These are phyloP conservation scores for Camelus bactrianus DNA, from an alignment of 2,113 vertebrate species.

Conservation along the genomic window DNA sequence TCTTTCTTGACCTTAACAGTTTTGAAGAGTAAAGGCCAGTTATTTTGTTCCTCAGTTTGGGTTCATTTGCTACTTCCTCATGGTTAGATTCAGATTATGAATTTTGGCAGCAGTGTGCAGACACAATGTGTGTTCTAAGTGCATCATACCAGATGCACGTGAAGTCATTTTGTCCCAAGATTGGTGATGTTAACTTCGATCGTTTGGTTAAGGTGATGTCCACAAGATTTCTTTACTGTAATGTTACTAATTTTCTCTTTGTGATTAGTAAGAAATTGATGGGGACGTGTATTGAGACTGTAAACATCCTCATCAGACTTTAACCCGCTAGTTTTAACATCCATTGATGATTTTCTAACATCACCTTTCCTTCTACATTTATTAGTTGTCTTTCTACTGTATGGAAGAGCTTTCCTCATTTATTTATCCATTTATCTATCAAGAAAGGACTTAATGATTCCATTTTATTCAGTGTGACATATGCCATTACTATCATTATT, in stretches of 20 bases:
- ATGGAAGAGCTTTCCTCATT: not conserved
- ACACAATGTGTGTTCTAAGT: not conserved
- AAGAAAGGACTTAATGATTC: not conserved
- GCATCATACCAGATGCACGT: not conserved
- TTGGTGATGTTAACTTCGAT: not conserved
- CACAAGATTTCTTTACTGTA: not conserved
- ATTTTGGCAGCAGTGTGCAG: not conserved
- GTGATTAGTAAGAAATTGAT: not conserved
- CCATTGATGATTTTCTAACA: not conserved
- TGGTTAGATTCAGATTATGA: not conserved
- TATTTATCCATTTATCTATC: not conserved
- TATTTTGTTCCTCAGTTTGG: slow-evolving; percentile 11
- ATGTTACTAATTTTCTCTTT: not conserved
- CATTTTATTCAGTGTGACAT: not conserved
- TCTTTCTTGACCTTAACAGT: slow-evolving; percentile 39
- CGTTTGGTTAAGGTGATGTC: not conserved
- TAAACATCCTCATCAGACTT: not conserved
- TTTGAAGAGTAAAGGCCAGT: not conserved
- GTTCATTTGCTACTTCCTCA: slow-evolving; percentile 7
- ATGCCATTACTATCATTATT: not conserved
- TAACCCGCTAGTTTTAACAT: not conserved
- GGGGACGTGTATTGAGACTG: not conserved
- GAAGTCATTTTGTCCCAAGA: not conserved
- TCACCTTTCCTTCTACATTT: not conserved
- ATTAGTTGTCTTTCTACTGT: not conserved